Evolutionary conservation across 2,113 vertebrate species (phyloP).

Genomic region (Catharus bicknelli): DNA sequence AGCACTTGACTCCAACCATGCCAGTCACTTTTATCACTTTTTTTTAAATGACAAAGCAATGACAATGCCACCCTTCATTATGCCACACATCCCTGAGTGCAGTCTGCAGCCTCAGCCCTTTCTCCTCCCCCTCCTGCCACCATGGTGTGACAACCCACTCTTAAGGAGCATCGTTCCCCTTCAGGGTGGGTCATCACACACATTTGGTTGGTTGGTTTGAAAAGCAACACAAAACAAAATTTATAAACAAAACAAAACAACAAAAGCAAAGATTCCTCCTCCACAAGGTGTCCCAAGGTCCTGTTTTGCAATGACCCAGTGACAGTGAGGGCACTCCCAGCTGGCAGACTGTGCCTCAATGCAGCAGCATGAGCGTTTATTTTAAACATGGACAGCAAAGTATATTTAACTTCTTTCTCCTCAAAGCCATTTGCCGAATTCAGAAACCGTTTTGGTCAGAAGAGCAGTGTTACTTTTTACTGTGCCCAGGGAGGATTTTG

Average conservation of each 20-base stretch:
- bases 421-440: neutral
- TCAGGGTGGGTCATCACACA: too few species aligned
- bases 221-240: neutral
- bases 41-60: neutral
- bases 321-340: fast-evolving
- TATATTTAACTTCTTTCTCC: neutral
- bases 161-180: neutral
- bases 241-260: neutral
- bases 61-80: fast-evolving
- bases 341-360: neutral
- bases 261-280: neutral
- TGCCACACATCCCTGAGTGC: fast-evolving
- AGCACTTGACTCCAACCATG: fast-evolving
- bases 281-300: too few species aligned
- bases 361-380: fast-evolving
- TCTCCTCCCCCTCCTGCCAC: neutral
- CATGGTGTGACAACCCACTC: neutral
- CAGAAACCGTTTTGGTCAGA: neutral
- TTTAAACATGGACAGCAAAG: neutral
- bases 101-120: neutral
- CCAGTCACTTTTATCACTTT: neutral
- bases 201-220: neutral
- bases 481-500: neutral
- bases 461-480: neutral
- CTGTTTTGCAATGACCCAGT: neutral